Percentiles rank a stretch among this genome's conserved stretches.
These are phyloP conservation scores for Lepidochrysops patricia DNA, from an alignment of 2,888 invertebrate genomes.

Conservation along the genomic window DNA sequence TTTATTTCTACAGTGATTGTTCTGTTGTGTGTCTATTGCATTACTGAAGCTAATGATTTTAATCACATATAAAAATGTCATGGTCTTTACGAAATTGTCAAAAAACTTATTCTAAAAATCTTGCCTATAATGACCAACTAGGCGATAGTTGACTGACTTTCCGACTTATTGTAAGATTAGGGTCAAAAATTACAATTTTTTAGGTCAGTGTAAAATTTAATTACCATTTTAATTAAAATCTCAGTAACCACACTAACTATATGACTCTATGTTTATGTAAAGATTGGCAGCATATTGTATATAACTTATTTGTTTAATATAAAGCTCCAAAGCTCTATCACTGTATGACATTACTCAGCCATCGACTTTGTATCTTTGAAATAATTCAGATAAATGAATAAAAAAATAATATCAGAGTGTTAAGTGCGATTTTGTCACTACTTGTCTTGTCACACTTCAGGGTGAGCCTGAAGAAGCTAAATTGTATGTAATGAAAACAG, in stretches of 20 bases:
- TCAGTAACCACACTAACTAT: neutral
- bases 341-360: neutral
- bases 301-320: neutral
- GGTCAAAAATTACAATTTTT: neutral
- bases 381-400: too few relatives aligned
- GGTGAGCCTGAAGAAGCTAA: too few relatives aligned
- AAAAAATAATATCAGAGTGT: too few relatives aligned
- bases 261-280: neutral
- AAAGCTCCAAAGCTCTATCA: neutral
- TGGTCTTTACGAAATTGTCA: neutral
- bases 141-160: constrained; percentile 5
- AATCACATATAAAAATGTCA: too few relatives aligned
- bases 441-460: too few relatives aligned
- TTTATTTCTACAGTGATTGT: too few relatives aligned
- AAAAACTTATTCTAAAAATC: neutral
- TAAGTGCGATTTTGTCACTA: too few relatives aligned
- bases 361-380: neutral
- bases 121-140: neutral
- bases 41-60: neutral
- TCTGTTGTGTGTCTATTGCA: too few relatives aligned
- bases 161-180: neutral
- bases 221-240: neutral
- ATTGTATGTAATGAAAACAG: too few relatives aligned
- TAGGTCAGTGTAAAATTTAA: neutral
- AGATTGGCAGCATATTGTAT: neutral